A percentile compares a stretch with the other conserved stretches of the same genome.
Evolutionary conservation across 2,113 vertebrate species (phyloP).

Genomic region (Plecotus auritus): DNA sequence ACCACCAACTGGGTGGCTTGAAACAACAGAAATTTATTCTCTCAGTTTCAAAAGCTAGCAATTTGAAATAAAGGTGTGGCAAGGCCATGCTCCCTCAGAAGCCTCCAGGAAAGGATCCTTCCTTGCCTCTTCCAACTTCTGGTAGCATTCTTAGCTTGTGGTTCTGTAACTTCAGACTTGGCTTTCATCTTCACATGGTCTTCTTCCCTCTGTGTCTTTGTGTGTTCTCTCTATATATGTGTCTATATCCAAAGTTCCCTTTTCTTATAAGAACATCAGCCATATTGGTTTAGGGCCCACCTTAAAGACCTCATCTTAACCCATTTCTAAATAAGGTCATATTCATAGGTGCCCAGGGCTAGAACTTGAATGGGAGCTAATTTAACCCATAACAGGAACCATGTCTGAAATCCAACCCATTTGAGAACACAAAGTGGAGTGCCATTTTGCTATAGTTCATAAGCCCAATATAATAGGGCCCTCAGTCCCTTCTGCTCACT

Average conservation of each 20-base stretch:
- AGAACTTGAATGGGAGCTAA: neutral
- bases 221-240: neutral
- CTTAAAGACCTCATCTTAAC: neutral
- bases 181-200: neutral
- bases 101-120: neutral
- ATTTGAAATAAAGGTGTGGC: neutral
- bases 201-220: neutral
- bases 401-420: neutral
- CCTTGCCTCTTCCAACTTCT: neutral
- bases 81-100: neutral
- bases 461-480: neutral
- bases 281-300: neutral
- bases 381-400: neutral
- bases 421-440: neutral
- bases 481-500: neutral
- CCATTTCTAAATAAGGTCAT: constrained; percentile 6
- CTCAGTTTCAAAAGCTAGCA: neutral
- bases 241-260: neutral
- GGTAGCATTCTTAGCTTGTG: neutral
- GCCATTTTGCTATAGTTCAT: neutral
- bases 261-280: neutral
- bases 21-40: neutral
- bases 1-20: neutral
- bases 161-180: neutral
- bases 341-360: neutral